These are phyloP conservation scores for Drosophila sp. DNA, from an alignment of 1,140 invertebrate genomes.

Conservation along the genomic window DNA sequence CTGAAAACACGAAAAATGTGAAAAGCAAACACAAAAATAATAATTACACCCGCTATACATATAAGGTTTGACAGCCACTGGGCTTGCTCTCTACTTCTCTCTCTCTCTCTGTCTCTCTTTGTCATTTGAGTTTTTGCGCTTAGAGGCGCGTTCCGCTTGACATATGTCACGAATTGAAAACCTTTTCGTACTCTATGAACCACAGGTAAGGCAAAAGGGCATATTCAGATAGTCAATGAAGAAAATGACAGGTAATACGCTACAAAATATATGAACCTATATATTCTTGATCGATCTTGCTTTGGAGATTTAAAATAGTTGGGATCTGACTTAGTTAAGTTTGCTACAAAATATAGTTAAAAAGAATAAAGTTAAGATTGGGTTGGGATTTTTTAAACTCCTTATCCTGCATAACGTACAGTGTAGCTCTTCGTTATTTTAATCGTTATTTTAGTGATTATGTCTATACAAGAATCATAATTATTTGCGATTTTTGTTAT, in stretches of 20 bases:
- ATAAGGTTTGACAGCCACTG: slow-evolving; percentile 49
- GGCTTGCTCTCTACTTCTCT: neutral
- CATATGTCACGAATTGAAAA: slow-evolving; percentile 44
- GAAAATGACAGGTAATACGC: neutral
- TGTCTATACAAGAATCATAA: too few relatives aligned
- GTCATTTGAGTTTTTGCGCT: neutral
- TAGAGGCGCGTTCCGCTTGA: slow-evolving; percentile 15
- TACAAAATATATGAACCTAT: too few relatives aligned
- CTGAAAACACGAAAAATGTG: slow-evolving; percentile 66
- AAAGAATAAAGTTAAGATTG: too few relatives aligned
- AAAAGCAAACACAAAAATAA: slow-evolving; percentile 50
- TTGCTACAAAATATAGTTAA: too few relatives aligned
- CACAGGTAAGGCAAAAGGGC: neutral
- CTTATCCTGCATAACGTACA: too few relatives aligned
- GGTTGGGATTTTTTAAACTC: too few relatives aligned
- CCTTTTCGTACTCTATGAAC: slow-evolving; percentile 32
- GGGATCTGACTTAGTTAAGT: too few relatives aligned
- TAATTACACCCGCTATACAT: slow-evolving; percentile 49
- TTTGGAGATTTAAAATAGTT: too few relatives aligned
- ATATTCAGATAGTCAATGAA: neutral
- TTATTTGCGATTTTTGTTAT: too few relatives aligned
- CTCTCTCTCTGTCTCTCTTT: neutral
- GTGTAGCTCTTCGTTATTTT: too few relatives aligned
- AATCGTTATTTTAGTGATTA: too few relatives aligned
- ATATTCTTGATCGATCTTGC: too few relatives aligned